Evolutionary conservation across 2,113 vertebrate species (phyloP), one percentile per base, ranked within the genome.

Genomic region (Falcunculus frontatus): DNA sequence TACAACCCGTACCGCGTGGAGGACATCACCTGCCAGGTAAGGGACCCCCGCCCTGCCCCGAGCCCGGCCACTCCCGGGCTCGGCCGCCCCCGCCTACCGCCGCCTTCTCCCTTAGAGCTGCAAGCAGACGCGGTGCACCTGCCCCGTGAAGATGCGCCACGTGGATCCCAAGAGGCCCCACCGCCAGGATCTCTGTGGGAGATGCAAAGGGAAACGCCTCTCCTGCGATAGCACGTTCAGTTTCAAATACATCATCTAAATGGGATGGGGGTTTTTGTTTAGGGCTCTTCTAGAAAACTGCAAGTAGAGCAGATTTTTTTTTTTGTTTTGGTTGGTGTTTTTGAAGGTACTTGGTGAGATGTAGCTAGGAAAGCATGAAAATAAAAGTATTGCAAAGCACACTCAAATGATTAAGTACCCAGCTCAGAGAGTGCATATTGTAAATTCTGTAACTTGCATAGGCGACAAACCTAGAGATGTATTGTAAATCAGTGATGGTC

Each of bases 221-320:
- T 99, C 99, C 84, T 99, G 99, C 18, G 99, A 99, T 62, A 99
- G 99, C 98, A 99, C 99, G 0, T 99, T 99, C 98, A 99, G 99
- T 91, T 99, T 99, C 98, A 99, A 99, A 70, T 99, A 99, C 82
- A 99, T 99, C 57, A 99, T 99, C 93, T 99, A 97, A 97, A 49
- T 13, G 68, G 27, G 72, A 27, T 44, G 14, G 39, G 27, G 1
- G 5, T 1, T 3, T 56, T 49, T 27, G 56, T 73, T 87, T 11
- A 35, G 32, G 20, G 50, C 7, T 67, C 27, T 39, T 52, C 41
- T 20, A 44, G 44, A 41, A 62, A 30, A 10, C 73, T 80, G 95
- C 90, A 23, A 55, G 35, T 12, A 67, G 59, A 82, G 82, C 70
- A 69, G 90, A 29, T 5, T 14, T 75, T 75, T 67, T 89, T 16